Conservation (phyloP, 53 echinoderm and acorn worm species). For the Echinometra lucunter region DNA sequence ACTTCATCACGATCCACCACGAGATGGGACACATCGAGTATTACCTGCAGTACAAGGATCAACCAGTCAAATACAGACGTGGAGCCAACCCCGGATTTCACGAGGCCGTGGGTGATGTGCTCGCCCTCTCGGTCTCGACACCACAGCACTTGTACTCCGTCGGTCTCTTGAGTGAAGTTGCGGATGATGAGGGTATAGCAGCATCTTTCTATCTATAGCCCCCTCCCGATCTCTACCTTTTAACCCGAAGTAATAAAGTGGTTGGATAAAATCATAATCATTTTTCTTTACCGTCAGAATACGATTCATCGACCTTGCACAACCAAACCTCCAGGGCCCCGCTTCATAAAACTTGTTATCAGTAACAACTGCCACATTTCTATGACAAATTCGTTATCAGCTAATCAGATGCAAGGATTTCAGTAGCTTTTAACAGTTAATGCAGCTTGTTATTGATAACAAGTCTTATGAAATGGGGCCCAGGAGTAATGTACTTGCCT, state of each 20-base stretch:
- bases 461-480: too few species aligned
- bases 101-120: constrained; percentile 95
- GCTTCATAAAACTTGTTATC: too few species aligned
- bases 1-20: constrained; percentile 91
- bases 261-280: background rate
- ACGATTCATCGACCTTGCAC: background rate
- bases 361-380: too few species aligned
- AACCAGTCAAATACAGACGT: constrained; percentile 80
- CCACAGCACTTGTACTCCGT: constrained; percentile 86
- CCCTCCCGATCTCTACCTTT: background rate
- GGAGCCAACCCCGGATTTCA: constrained; percentile 97
- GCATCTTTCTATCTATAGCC: background rate
- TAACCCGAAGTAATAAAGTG: background rate
- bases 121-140: constrained; percentile 87
- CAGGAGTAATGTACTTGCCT: too few species aligned
- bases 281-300: too few species aligned
- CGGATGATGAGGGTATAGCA: constrained; percentile 9
- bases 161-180: constrained; percentile 71
- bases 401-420: too few species aligned
- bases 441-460: too few species aligned
- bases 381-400: too few species aligned
- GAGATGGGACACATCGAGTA: constrained; percentile 99
- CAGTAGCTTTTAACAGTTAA: too few species aligned
- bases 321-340: too few species aligned
- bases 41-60: constrained; percentile 88